Evolutionary conservation across 2,797 vertebrate species (phyloP), one percentile per base, ranked within the genome.

Genomic region (Toxotes lorentzi): DNA sequence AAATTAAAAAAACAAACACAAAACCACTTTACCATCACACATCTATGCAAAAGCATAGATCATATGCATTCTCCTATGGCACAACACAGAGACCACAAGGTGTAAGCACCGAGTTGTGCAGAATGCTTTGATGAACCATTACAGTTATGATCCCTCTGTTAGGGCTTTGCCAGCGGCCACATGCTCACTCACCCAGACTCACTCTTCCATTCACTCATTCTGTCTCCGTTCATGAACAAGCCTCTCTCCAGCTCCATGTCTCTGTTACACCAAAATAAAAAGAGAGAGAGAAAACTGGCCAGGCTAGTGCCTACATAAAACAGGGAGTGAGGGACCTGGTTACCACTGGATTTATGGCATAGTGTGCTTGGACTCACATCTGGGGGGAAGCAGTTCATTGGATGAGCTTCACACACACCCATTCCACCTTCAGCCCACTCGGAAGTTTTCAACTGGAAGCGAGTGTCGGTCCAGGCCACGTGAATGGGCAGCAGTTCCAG

Each of bases 361-460:
- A 12, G 5, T 51, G 63, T 78, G 67, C 88, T 86, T 84, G 76
- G 79, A 88, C 69, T 78, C 78, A 77, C 89, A 94, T 92, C 86
- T 91, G 92, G 62, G 81, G 47, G 66, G 71, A 79, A 84, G 82
- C 56, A 41, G 71, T 48, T 72, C 64, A 41, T 88, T 93, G 89
- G 90, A 89, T n/a, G 54, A 77, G 64, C 68, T 85, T 87, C 87
- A 87, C 32, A 89, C 82, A 75, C 75, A 77, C 16, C 16, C 41
- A 57, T 40, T 77, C 69, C 54, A 81, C 83, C 56, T 78, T 87
- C 75, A 66, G 83, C 67, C 17, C 79, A 67, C 56, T 76, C 77
- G 92, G 92, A 95, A 86, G 89, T 91, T 71, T 92, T 92, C 85
- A 86, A 85, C 91, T 86, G 85, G 81, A 91, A 89, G 76, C 32